Conservation (phyloP, 2,113 vertebrate genomes). For the Pterocles burchelli region DNA sequence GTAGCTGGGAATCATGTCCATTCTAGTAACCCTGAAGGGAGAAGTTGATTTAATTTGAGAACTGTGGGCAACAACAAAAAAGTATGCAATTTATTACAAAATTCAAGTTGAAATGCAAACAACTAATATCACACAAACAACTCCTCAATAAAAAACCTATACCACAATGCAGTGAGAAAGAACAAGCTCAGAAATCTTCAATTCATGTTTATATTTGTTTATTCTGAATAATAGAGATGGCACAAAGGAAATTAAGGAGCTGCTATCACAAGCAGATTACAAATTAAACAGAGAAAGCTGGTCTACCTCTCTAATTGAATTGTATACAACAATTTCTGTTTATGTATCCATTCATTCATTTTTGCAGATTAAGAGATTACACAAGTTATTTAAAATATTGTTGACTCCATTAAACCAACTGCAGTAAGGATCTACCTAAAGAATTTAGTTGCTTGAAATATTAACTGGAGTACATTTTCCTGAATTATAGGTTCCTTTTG, state of each 20-base stretch:
- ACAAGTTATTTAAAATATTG: not conserved
- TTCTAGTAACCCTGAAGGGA: not conserved
- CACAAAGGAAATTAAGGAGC: not conserved
- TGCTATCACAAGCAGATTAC: not conserved
- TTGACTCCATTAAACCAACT: not conserved
- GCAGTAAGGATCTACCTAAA: not conserved
- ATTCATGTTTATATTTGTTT: not conserved
- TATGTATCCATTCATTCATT: not conserved
- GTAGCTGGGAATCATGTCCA: not conserved
- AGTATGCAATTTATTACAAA: not conserved
- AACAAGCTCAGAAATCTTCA: not conserved
- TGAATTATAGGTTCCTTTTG: not conserved
- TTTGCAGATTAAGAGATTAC: slow-evolving; percentile 17
- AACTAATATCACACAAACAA: not conserved
- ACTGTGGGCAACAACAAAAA: not conserved
- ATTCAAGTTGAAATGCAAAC: not conserved
- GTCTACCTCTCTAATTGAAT: not conserved
- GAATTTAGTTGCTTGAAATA: not conserved
- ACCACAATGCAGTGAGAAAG: not conserved
- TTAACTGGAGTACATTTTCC: not conserved
- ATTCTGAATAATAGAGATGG: not conserved
- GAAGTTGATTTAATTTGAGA: not conserved
- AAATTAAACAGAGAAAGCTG: not conserved
- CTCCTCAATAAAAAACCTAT: not conserved
- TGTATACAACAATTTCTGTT: not conserved